phyloP scores from a whole-genome alignment of 1,140 invertebrate genomes.

The Pseudomyrmex flavicornis region DNA sequence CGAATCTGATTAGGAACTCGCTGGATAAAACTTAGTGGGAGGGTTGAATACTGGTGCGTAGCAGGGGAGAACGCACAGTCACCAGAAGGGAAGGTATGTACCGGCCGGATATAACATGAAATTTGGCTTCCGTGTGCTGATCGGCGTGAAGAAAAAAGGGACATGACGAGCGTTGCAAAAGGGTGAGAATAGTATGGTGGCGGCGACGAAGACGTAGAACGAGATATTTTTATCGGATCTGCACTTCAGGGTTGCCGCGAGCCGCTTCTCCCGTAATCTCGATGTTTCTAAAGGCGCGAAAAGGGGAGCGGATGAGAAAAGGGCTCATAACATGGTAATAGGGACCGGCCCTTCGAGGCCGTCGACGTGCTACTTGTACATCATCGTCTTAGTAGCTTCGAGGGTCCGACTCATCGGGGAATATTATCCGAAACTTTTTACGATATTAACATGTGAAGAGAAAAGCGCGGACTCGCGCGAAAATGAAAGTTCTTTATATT shows the following conservation, averaged over 20 bases:
- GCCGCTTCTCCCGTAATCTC: conserved; percentile 45
- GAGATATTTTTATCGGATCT: conserved; percentile 62
- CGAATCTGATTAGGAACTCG: conserved; percentile 15
- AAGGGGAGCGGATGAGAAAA: conserved; percentile 9
- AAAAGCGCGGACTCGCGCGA: background rate
- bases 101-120: conserved; percentile 39
- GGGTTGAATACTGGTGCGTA: background rate
- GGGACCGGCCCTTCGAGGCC: conserved; percentile 12
- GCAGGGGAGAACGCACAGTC: conserved; percentile 1
- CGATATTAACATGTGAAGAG: conserved; percentile 41
- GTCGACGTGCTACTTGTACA: conserved; percentile 6
- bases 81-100: conserved; percentile 14
- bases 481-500: background rate
- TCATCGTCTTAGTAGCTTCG: conserved; percentile 20
- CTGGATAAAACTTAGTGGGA: background rate
- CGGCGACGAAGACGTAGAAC: background rate
- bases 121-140: conserved; percentile 35
- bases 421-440: conserved; percentile 14
- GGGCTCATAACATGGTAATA: conserved; percentile 56
- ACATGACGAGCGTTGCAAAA: background rate
- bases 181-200: background rate
- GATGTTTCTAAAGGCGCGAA: conserved; percentile 45
- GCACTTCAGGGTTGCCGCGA: conserved; percentile 13
- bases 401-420: background rate
- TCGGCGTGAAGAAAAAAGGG: background rate